Evolutionary conservation across 2,113 vertebrate species (phyloP).

Genomic region (Acrocephalus arundinaceus): DNA sequence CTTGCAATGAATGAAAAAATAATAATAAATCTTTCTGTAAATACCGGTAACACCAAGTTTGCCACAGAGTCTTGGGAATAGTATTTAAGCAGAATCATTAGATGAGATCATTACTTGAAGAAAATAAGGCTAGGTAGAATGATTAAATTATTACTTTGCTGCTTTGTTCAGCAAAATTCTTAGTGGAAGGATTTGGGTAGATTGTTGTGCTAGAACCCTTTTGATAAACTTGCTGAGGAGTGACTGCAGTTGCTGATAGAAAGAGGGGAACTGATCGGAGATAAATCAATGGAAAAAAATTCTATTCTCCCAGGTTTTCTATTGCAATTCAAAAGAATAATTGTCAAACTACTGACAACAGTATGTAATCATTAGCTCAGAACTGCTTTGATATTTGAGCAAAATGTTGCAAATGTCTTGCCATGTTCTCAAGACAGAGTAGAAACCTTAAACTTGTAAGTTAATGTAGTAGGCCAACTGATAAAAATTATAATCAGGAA

Average conservation of each 20-base stretch:
- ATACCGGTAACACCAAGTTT: neutral
- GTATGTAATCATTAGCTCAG: neutral
- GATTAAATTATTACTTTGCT: neutral
- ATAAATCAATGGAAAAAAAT: neutral
- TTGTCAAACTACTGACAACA: neutral
- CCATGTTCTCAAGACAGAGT: neutral
- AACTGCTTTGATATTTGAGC: neutral
- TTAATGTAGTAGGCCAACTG: neutral
- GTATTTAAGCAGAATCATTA: neutral
- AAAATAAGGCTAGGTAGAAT: neutral
- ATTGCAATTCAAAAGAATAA: neutral
- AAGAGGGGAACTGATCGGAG: slow-evolving; percentile 1
- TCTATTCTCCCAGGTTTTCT: neutral
- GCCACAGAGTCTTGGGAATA: neutral
- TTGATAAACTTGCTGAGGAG: neutral
- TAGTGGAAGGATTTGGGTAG: neutral
- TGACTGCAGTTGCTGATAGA: neutral
- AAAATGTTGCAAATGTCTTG: neutral
- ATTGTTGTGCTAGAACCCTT: neutral
- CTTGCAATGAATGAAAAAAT: neutral
- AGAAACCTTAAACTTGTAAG: neutral
- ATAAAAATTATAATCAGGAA: neutral
- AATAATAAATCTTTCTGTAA: neutral
- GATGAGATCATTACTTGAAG: neutral
- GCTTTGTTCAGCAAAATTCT: neutral